phyloP scores from a whole-genome alignment of 2,113 vertebrate species.

The Neotoma lepida region DNA sequence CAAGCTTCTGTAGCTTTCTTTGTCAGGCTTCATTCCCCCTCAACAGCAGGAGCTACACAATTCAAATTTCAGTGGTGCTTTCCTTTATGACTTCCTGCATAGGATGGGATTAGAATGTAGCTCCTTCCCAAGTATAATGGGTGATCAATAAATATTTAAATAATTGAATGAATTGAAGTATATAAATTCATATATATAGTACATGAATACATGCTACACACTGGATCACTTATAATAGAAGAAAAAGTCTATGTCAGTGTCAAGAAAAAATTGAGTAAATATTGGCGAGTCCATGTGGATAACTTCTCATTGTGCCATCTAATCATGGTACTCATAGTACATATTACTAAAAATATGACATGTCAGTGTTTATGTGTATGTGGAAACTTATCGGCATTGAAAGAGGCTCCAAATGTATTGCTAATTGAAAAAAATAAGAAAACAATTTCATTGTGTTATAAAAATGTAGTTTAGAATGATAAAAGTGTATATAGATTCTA shows the following conservation, averaged over 20 bases:
- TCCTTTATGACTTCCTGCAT: neutral
- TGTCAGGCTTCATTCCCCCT: neutral
- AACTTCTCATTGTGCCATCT: constrained; percentile 12
- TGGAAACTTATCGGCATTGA: constrained; percentile 25
- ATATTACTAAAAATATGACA: neutral
- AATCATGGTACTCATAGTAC: neutral
- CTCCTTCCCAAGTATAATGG: neutral
- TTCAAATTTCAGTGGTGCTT: neutral
- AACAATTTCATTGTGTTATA: constrained; percentile 35
- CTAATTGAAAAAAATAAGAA: constrained; percentile 43
- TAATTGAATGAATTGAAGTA: constrained; percentile 27
- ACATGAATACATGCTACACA: neutral
- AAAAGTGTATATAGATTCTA: neutral
- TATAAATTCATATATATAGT: neutral
- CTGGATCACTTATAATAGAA: constrained; percentile 22
- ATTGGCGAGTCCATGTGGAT: neutral
- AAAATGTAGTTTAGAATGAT: constrained; percentile 16
- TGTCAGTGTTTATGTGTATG: neutral
- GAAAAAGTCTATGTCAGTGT: constrained; percentile 25
- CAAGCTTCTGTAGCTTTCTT: neutral
- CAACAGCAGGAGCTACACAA: too few species aligned
- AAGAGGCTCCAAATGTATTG: constrained; percentile 33
- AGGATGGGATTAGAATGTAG: neutral
- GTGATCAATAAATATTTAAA: constrained; percentile 52
- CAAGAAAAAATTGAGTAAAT: constrained; percentile 53